Evolutionary conservation across 2,888 invertebrate species (phyloP).

Genomic region (Lacanobia wlatinum): DNA sequence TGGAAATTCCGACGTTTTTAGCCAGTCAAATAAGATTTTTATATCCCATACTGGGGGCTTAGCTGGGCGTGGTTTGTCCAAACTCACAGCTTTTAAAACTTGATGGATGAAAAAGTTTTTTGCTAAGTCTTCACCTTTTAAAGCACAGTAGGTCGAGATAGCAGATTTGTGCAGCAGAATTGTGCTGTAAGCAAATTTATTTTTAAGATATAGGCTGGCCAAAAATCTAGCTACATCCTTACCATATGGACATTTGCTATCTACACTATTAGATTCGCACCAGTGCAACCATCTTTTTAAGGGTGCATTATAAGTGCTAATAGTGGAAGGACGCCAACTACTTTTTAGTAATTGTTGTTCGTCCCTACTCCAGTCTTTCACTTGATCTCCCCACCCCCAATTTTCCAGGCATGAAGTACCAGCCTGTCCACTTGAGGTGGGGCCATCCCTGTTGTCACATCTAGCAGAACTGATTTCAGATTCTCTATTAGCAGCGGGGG

Average conservation of each 20-base stretch:
- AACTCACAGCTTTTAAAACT: slow-evolving; percentile 36
- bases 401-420: no score
- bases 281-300: not conserved
- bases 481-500: no score
- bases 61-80: slow-evolving; percentile 6
- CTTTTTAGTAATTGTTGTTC: no score
- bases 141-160: slow-evolving; percentile 14
- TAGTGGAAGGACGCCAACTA: no score
- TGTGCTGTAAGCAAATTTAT: not conserved
- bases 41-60: slow-evolving; percentile 15
- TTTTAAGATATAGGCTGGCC: no score
- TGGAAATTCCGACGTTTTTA: not conserved
- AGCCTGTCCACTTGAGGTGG: no score
- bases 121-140: not conserved
- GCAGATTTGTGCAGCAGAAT: slow-evolving; percentile 28
- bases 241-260: not conserved
- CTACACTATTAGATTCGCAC: slow-evolving; percentile 1
- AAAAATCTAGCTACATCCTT: no score
- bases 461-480: no score
- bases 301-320: no score
- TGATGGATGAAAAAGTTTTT: slow-evolving; percentile 23
- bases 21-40: slow-evolving; percentile 36
- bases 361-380: no score
- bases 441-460: no score
- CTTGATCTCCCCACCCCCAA: no score